Evolutionary conservation across 2,888 invertebrate genomes (phyloP).

Genomic region (Agapostemon virescens): DNA sequence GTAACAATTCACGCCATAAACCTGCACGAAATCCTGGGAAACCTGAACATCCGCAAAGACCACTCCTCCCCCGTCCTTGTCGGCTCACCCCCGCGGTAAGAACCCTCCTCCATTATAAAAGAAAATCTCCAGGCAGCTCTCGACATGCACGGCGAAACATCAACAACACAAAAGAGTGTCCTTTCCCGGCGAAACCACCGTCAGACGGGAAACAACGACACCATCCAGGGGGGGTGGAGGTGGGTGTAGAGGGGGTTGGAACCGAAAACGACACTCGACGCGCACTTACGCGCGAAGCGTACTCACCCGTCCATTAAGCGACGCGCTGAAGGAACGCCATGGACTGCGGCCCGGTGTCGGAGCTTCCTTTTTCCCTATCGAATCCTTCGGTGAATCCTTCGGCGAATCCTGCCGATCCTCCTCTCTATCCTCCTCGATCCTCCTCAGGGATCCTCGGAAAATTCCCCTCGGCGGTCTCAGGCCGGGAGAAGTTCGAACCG

Average conservation of each 20-base stretch:
- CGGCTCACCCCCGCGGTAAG: neutral
- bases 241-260: too few species aligned
- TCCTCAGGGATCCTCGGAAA: too few species aligned
- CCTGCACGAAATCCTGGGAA: neutral
- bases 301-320: slow-evolving; percentile 67
- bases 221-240: neutral
- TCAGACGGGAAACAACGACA: neutral
- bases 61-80: neutral
- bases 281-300: slow-evolving; percentile 44
- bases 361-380: neutral
- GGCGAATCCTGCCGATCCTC: too few species aligned
- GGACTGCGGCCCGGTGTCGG: slow-evolving; percentile 3
- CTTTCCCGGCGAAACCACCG: neutral
- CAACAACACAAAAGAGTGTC: slow-evolving; percentile 2
- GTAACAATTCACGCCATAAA: neutral
- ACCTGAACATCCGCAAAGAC: neutral
- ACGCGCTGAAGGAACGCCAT: slow-evolving; percentile 56
- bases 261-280: slow-evolving; percentile 33
- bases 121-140: neutral
- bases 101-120: neutral
- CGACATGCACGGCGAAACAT: neutral
- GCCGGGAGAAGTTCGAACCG: too few species aligned
- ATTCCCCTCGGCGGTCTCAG: too few species aligned
- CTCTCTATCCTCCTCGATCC: neutral
- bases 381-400: neutral